Conservation (phyloP, 2,888 invertebrate species). For the Acanthacorydalis orientalis region DNA sequence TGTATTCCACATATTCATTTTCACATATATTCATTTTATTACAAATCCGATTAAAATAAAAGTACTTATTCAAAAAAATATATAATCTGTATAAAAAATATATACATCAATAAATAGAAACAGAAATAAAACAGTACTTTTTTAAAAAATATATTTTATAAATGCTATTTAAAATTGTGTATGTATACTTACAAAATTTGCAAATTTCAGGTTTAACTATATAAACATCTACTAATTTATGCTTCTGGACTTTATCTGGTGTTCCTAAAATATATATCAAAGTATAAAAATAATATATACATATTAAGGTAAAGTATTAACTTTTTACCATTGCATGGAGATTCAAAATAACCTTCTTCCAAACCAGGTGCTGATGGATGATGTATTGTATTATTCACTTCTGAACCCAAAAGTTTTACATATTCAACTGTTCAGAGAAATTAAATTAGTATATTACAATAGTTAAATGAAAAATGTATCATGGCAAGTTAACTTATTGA, state of each 20-base stretch:
- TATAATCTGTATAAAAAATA: too few relatives aligned
- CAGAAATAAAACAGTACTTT: constrained; percentile 7
- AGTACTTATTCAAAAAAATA: too few relatives aligned
- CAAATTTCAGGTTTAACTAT: constrained; percentile 35
- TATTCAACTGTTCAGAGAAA: constrained; percentile 19
- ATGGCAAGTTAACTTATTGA: neutral
- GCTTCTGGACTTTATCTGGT: constrained; percentile 12
- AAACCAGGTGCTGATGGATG: constrained; percentile 24
- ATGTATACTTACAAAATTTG: constrained; percentile 32
- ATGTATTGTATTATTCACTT: constrained; percentile 24
- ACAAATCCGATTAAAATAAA: too few relatives aligned
- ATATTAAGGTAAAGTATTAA: neutral
- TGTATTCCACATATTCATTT: too few relatives aligned
- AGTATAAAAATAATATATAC: neutral
- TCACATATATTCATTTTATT: too few relatives aligned
- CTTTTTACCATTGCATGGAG: neutral
- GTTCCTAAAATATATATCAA: constrained; percentile 3
- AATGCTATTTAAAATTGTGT: neutral
- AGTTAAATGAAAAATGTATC: neutral
- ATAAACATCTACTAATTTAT: constrained; percentile 30
- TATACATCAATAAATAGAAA: too few relatives aligned
- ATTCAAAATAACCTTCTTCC: constrained; percentile 12
- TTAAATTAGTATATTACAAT: neutral
- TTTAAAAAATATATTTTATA: neutral
- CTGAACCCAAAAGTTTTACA: constrained; percentile 22